Base-by-base conservation (phyloP, 2,888 invertebrate species). In the Acanthococcus lagerstroemiae region DNA sequence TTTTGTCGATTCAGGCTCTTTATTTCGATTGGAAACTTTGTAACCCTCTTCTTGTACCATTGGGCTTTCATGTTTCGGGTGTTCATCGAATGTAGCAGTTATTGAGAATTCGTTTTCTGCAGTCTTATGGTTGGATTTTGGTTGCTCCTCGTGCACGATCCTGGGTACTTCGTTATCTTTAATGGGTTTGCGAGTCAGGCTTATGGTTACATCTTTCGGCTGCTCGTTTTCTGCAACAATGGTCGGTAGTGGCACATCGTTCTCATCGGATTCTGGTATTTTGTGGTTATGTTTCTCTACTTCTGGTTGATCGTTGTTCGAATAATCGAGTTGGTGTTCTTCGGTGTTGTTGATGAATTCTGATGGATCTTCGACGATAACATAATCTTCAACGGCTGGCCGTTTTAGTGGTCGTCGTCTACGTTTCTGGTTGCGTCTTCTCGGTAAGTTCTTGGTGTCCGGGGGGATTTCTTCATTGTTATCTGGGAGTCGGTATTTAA, bases 321-420 rank as follows among this genome's bases (percentile, higher is more conserved):
- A 15, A 17, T 5, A 4, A 4, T 45, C 46, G 6, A 17, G 17
- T 45, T 45, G 46, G 19, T 45, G 46, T 15, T 45, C 46, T 4
- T 15, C 48, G 1, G 24, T 19, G 46, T 7, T n/a, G 19, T 61
- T 27, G n/a, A 26, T 30, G 1, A 21, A 15, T 46, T 46, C 58
- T 4, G 9, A 2, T 45, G 15, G 9, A 3, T 21, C 56, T 2
- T 56, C 37, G 9, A 4, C 30, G 6, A 21, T 37, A 30, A 26
- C 12, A 12, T 52, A 25, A n/a, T 54, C 37, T 12, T 63, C 63
- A 22, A 37, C 24, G 22, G 3, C 6, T 1, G 63, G 63, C 30
- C 25, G 50, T 63, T 52, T 63, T 2, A 44, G 44, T n/a, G 63
- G 63, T 44, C 63, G 21, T 15, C 63, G 52, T 24, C 63, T 25